Conservation (phyloP, 92 coral and sea anemone genomes). For the Blastomussa wellsi region DNA sequence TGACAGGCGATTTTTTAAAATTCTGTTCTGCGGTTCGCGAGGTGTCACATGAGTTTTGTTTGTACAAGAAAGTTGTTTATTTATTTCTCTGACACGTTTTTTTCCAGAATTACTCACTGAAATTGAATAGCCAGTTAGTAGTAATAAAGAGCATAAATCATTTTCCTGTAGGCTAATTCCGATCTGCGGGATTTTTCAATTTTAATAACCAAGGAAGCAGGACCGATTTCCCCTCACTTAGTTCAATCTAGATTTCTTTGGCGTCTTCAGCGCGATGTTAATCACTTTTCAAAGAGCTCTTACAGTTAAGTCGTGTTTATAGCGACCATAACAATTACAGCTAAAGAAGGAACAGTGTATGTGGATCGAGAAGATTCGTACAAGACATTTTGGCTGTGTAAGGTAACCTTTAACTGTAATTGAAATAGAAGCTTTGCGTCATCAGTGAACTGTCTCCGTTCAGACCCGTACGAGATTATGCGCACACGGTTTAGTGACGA, state of each 20-base stretch:
- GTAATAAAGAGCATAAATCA: slow-evolving; percentile 1
- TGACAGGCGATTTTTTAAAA: neutral
- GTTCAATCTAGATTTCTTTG: neutral
- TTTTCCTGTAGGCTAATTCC: neutral
- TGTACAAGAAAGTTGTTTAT: neutral
- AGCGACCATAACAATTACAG: neutral
- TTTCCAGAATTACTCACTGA: neutral
- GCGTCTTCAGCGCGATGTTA: slow-evolving; percentile 4
- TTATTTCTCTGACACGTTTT: neutral
- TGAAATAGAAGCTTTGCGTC: neutral
- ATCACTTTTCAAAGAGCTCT: slow-evolving; percentile 27
- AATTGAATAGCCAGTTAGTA: neutral
- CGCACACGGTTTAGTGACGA: too few species aligned
- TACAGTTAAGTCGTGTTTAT: neutral
- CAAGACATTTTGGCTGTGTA: neutral
- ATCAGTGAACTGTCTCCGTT: neutral
- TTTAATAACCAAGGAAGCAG: slow-evolving; percentile 37
- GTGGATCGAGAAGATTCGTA: neutral
- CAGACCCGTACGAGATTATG: neutral
- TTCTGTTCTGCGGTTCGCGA: neutral
- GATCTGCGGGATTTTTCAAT: slow-evolving; percentile 15
- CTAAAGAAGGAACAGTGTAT: neutral
- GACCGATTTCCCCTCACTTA: slow-evolving; percentile 29
- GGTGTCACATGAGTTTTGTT: neutral
- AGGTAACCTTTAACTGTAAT: neutral